Base-by-base conservation (phyloP, 2,797 vertebrate species). In the Sibirionetta formosa region DNA sequence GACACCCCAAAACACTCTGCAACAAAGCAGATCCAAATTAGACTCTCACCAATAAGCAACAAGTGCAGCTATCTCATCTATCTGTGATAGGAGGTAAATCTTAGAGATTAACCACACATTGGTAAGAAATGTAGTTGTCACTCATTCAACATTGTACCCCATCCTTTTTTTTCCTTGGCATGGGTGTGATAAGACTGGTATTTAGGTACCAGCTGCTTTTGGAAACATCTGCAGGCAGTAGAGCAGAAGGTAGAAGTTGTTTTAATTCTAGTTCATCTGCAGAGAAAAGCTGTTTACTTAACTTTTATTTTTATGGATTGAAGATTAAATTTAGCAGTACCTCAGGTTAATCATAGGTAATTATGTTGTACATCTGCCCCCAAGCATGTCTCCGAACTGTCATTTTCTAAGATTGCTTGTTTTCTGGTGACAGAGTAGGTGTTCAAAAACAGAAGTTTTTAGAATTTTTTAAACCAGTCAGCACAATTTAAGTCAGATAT, bases 261-360 rank as follows among this genome's bases (percentile, higher is more conserved):
- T 86, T 89, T 82, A 61, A 76, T 82, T 85, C 58, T 75, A 82
- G 26, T 29, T 78, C 19, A 73, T 70, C 29, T 88, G 24, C 76
- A 86, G 48, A 71, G 46, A 73, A 92, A 95, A 76, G 11, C 19
- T 91, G 19, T 71, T 96, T 93, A 68, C 6, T 77, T 91, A 57
- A 63, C 35, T 75, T 77, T 3, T 11, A 66, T 91, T 97, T 86
- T 53, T 57, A 38, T 92, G 22, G 80, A 73, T 40, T 42, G 42
- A 88, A 91, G 48, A 36, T 81, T 97, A 95, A 96, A 89, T 83
- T 93, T 93, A 96, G 57, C 27, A 79, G 38, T 42, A 91, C 48
- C 38, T 95, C 58, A 91, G 33, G 42, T 92, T 95, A 93, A 84
- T 92, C 11, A 77, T 18, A 51, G 82, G 31, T 50, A 93, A 95